Base-by-base conservation (phyloP, 2,797 vertebrate genomes). In the Protosalanx chinensis region DNA sequence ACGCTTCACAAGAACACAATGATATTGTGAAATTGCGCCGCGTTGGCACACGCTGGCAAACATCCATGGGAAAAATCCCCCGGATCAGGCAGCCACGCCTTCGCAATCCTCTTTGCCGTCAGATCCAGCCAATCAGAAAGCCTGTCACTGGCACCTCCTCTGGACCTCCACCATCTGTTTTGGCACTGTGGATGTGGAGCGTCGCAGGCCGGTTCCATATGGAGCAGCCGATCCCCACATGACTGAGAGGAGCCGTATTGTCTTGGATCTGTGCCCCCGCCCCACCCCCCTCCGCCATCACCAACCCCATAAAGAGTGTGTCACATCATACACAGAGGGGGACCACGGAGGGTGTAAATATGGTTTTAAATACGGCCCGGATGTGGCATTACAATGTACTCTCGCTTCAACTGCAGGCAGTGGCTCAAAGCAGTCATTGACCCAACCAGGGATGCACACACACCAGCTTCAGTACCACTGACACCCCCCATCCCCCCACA, bases 101-200 rank as follows among this genome's bases (percentile, higher is more conserved):
- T 70, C 66, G 49, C 72, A 57, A 73, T 78, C 70, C 12, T 65
- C 72, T 65, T 79, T 75, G 71, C 78, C 77, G 58, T 73, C 78
- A 68, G 76, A 69, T 51, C 77, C 6, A 2, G 49, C 84, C 85
- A 89, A 87, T 88, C 77, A 71, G 20, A 77, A 16, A 0, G 2
- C 77, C 66, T 7, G 29, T 37, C 76, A 61, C 68, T 65, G 65
- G 63, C 46, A 57, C 76, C 81, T 85, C 84, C 78, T 82, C 51
- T 56, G 81, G 79, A 77, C 76, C 33, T 59, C 65, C 77, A 74
- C 88, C 88, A 88, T 89, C 86, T 89, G 87, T 78, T 81, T 78
- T 63, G 80, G 80, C 78, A 72, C 79, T 1, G 53, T 68, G 76
- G 79, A 68, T 70, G 61, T 73, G 76, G 66, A 71, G 20, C 59